phyloP scores from a whole-genome alignment of 2,797 vertebrate species.

The Sphaeramia orbicularis region DNA sequence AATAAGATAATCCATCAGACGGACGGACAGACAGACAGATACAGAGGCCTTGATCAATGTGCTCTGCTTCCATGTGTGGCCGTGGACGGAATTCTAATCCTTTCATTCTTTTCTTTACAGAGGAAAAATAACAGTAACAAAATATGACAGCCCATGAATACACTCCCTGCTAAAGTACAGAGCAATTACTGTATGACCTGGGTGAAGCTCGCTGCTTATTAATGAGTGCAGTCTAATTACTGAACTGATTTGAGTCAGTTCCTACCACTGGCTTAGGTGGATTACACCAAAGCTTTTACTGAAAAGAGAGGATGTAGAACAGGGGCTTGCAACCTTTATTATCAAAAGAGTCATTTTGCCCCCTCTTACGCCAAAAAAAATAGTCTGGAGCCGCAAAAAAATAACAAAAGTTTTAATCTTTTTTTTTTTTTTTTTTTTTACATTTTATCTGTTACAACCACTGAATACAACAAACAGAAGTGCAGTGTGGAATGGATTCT shows the following conservation, averaged over 20 bases:
- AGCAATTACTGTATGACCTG: conserved; percentile 44
- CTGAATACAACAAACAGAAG: too few relatives aligned
- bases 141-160: background rate
- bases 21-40: too few relatives aligned
- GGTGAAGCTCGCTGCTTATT: conserved; percentile 31
- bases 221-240: conserved; percentile 34
- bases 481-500: too few relatives aligned
- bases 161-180: conserved; percentile 28
- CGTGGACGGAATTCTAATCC: conserved; percentile 36
- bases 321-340: too few relatives aligned
- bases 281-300: background rate
- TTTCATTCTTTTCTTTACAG: conserved; percentile 25
- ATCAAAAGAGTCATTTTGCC: too few relatives aligned
- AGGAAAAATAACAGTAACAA: conserved; percentile 16
- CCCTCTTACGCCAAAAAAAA: too few relatives aligned
- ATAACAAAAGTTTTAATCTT: too few relatives aligned
- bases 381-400: too few relatives aligned
- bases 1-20: too few relatives aligned
- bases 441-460: too few relatives aligned
- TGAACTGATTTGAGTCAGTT: conserved; percentile 30
- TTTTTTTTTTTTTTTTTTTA: too few relatives aligned
- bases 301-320: background rate
- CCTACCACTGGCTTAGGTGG: background rate
- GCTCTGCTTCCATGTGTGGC: conserved; percentile 3
- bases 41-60: conserved; percentile 26